These are phyloP conservation scores for Tinea semifulvella DNA, from an alignment of 2,888 invertebrate species.

Conservation along the genomic window DNA sequence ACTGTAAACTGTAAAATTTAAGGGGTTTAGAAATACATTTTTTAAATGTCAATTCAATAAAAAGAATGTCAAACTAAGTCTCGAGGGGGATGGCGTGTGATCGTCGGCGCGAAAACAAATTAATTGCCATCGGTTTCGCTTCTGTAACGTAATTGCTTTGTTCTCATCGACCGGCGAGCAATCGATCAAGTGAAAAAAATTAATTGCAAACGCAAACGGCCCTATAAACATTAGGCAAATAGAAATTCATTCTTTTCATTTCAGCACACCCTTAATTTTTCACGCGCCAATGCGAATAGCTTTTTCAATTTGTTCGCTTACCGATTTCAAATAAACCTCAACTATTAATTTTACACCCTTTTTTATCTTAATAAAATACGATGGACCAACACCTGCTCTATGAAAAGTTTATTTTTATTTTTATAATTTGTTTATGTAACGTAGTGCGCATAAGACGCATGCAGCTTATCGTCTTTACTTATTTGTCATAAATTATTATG, in stretches of 20 bases:
- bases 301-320: neutral
- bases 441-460: no score
- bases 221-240: constrained; percentile 11
- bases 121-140: constrained; percentile 61
- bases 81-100: constrained; percentile 10
- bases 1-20: no score
- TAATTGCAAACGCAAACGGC: constrained; percentile 34
- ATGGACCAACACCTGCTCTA: no score
- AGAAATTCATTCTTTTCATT: constrained; percentile 5
- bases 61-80: neutral
- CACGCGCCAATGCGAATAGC: neutral
- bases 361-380: no score
- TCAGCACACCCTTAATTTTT: neutral
- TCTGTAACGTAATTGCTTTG: constrained; percentile 59
- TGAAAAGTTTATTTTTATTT: no score
- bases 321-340: neutral
- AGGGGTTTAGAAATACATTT: neutral
- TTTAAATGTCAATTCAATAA: constrained; percentile 3
- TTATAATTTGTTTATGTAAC: no score
- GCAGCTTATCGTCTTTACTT: no score
- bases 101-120: constrained; percentile 55
- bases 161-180: constrained; percentile 35
- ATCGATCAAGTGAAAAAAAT: constrained; percentile 61
- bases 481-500: no score
- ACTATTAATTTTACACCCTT: neutral